These are phyloP conservation scores for Ctenopoma kingsleyae DNA, from an alignment of 2,797 vertebrate species.

Conservation along the genomic window DNA sequence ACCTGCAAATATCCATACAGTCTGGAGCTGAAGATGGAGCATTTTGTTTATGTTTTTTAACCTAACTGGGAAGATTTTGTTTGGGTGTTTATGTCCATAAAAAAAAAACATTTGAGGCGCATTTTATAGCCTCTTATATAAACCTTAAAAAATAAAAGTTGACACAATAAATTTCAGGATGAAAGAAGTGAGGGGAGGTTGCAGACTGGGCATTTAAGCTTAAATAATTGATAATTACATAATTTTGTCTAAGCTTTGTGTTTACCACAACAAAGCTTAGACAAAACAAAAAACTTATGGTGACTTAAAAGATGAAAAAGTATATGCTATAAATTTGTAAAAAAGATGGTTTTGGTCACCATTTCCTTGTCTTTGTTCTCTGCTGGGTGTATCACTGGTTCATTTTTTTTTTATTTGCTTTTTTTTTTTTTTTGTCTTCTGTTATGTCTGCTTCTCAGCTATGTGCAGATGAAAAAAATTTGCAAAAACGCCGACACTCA, in stretches of 20 bases:
- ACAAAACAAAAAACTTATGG: conserved; percentile 26
- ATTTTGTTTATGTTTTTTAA: conserved; percentile 4
- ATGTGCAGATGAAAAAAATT: conserved; percentile 23
- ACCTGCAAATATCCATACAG: neutral
- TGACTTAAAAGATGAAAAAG: conserved; percentile 35
- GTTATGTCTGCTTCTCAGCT: conserved; percentile 22
- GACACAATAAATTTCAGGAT: conserved; percentile 14
- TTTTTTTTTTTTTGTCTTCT: neutral
- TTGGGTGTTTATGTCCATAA: conserved; percentile 7
- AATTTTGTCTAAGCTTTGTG: neutral
- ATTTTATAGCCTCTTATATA: conserved; percentile 21
- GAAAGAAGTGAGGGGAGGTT: conserved; percentile 28
- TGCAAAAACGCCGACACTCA: neutral
- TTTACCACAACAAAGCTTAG: conserved; percentile 62
- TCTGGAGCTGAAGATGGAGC: neutral
- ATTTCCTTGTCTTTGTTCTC: conserved; percentile 62
- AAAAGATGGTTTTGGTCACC: conserved; percentile 15
- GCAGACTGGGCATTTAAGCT: conserved; percentile 14
- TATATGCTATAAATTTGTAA: conserved; percentile 52
- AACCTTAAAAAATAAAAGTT: conserved; percentile 30
- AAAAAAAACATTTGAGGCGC: conserved; percentile 23
- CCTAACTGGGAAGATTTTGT: neutral
- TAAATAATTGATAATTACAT: conserved; percentile 40
- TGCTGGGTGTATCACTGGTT: conserved; percentile 26
- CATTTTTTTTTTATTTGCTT: neutral